These are phyloP conservation scores for Picus viridis DNA, from an alignment of 2,797 vertebrate genomes.

Conservation along the genomic window DNA sequence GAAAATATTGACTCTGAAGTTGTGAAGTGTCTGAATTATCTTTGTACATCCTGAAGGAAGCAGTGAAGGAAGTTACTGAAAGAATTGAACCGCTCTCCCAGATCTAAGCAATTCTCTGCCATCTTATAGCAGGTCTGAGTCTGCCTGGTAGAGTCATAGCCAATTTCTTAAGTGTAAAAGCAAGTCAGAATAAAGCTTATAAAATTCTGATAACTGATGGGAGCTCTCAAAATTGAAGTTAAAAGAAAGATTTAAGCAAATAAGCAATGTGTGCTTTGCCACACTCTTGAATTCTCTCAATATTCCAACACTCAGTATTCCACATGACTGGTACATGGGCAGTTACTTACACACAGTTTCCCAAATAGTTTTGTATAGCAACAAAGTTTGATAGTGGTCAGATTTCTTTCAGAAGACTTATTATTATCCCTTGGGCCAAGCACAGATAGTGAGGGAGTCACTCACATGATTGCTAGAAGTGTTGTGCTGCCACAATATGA, in stretches of 20 bases:
- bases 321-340: background rate
- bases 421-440: background rate
- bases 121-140: background rate
- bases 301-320: background rate
- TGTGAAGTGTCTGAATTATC: background rate
- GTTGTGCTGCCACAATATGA: background rate
- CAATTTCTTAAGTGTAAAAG: background rate
- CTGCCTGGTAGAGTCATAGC: background rate
- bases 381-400: background rate
- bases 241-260: background rate
- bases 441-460: background rate
- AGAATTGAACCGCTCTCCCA: background rate
- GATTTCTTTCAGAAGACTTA: background rate
- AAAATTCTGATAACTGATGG: background rate
- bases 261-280: background rate
- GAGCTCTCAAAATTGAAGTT: background rate
- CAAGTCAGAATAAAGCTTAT: background rate
- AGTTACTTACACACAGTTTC: background rate
- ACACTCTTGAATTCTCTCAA: background rate
- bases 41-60: background rate
- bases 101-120: background rate
- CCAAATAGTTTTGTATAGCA: background rate
- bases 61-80: background rate
- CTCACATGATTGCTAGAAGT: background rate
- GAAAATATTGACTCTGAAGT: background rate